Evolutionary conservation across 2,113 vertebrate genomes (phyloP).

Genomic region (Gobio gobio): DNA sequence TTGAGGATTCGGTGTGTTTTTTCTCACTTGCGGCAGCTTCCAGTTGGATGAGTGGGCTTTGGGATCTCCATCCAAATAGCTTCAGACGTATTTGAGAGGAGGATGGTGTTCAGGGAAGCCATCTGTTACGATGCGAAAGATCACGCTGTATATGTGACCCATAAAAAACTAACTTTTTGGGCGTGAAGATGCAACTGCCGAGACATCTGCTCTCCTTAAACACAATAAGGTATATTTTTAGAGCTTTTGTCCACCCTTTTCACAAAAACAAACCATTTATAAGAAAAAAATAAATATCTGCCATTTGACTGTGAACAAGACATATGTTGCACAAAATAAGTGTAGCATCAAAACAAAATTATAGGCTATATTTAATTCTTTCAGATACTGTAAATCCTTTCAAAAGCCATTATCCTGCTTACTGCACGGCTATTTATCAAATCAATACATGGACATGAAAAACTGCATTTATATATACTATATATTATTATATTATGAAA

Average conservation of each 20-base stretch:
- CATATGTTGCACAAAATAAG: not conserved
- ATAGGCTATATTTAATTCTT: not conserved
- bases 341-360: not conserved
- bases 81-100: not conserved
- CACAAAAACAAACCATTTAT: not conserved
- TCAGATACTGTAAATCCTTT: not conserved
- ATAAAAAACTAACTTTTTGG: not conserved
- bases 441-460: not conserved
- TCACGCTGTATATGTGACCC: not conserved
- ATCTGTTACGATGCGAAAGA: slow-evolving; percentile 17
- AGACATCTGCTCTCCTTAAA: slow-evolving; percentile 31
- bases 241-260: not conserved
- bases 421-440: not conserved
- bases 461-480: no score
- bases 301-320: not conserved
- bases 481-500: not conserved
- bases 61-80: slow-evolving; percentile 15
- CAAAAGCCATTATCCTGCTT: not conserved
- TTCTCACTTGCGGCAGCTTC: slow-evolving; percentile 15
- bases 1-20: slow-evolving; percentile 14
- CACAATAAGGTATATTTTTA: not conserved
- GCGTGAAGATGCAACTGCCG: not conserved
- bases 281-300: not conserved
- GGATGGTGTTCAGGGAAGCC: slow-evolving; percentile 17
- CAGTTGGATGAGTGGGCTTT: slow-evolving; percentile 20